Conservation (phyloP, 2,888 invertebrate species). For the Tachina lurida region DNA sequence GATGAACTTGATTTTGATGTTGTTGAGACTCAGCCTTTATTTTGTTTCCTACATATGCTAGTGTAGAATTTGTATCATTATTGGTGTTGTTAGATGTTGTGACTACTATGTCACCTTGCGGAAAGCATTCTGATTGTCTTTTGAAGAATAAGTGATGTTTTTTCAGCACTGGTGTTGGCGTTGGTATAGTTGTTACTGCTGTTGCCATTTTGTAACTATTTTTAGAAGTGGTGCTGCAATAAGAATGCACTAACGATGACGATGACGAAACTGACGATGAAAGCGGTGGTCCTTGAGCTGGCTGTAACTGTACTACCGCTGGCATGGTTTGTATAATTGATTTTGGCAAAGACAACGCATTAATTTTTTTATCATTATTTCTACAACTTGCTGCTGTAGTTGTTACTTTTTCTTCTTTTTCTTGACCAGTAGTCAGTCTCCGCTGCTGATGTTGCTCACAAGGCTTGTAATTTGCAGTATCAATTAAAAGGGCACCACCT, state of each 20-base stretch:
- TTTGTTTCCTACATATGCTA: conserved; percentile 43
- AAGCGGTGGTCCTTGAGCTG: conserved; percentile 45
- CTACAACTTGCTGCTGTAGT: conserved; percentile 5
- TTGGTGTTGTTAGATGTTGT: conserved; percentile 66
- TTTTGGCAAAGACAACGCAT: conserved; percentile 35
- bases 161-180: conserved; percentile 79
- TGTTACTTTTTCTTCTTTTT: conserved; percentile 44
- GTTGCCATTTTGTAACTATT: conserved; percentile 24
- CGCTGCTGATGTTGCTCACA: conserved; percentile 78
- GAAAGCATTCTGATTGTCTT: conserved; percentile 81
- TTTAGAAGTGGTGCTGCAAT: neutral
- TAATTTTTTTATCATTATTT: conserved; percentile 1
- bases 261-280: conserved; percentile 21
- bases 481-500: conserved; percentile 78
- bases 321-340: conserved; percentile 69
- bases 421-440: neutral
- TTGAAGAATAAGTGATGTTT: conserved; percentile 83
- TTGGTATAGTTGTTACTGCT: conserved; percentile 43
- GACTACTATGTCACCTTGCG: conserved; percentile 75
- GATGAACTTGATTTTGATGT: conserved; percentile 57
- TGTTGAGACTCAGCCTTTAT: conserved; percentile 68
- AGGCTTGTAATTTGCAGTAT: conserved; percentile 78
- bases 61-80: conserved; percentile 38
- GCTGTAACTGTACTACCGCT: conserved; percentile 68
- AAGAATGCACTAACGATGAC: neutral